Base-by-base conservation (phyloP, 92 coral and sea anemone species). In the Epizoanthus illoricatus region DNA sequence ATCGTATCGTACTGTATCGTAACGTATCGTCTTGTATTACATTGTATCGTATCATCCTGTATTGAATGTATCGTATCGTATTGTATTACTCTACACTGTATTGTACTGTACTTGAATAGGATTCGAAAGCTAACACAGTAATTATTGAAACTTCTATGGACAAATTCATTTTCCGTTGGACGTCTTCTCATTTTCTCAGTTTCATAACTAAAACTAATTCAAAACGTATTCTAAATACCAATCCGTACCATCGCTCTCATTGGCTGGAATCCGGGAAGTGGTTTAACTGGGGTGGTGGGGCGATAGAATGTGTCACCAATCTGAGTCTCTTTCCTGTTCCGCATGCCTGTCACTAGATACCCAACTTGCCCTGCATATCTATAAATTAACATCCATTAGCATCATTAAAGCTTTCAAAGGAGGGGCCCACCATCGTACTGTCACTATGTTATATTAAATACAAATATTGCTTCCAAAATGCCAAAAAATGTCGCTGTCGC, bases 351-450 rank as follows among this genome's bases (percentile, higher is more conserved):
- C 62, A 84, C 92, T 16, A 96, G 76, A 79, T 87, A 96, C 10
- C 99, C 99, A 69, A 96, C 97, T 78, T 96, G 99, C 19, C 99
- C 99, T 19, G 98, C 94, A 90, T 85, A 96, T 39, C 99, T 96
- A 73, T n/a, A 23, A 17, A 36, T 36, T 18, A 68, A 68, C 45
- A 45, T 47, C 41, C n/a, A 52, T 60, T 60, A 60, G 7, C 65
- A 60, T 60, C 21, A 54, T 59, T 59, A 59, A 12, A 2, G 40
- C n/a, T 13, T 16, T 19, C 52, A 11, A 28, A 28, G 33, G 33
- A n/a, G 33, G 1, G 33, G 33, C 33, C 33, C 33, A 28, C 33
- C 1, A 28, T 28, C 0, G 33, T 1, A 28, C 33, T 28, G 33
- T 0, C 33, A 1, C 33, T 1, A 28, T 0, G 33, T 28, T 28